These are phyloP conservation scores for Ailuropoda melanoleuca DNA, from an alignment of 2,113 vertebrate genomes.

Conservation along the genomic window DNA sequence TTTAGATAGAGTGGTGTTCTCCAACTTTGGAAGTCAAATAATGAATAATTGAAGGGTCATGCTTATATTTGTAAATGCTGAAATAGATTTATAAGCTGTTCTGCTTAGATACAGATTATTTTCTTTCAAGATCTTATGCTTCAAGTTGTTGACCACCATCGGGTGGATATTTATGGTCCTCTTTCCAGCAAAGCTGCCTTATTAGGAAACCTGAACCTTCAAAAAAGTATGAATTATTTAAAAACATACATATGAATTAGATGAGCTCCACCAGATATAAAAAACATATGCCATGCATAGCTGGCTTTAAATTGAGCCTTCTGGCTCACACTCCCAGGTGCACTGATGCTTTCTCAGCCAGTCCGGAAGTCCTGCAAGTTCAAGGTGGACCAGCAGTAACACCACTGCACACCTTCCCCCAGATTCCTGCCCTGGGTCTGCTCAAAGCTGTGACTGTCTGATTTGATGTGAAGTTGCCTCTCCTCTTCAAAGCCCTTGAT, in stretches of 20 bases:
- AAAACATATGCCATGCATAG: background rate
- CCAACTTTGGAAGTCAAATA: background rate
- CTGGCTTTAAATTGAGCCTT: no score
- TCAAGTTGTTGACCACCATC: background rate
- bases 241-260: background rate
- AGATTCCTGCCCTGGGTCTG: background rate
- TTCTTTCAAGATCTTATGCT: background rate
- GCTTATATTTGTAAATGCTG: background rate
- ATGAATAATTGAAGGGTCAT: background rate
- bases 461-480: background rate
- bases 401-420: rapidly evolving
- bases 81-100: background rate
- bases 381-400: background rate
- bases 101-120: background rate
- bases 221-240: background rate
- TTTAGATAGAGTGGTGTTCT: background rate
- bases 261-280: background rate
- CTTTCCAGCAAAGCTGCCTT: background rate
- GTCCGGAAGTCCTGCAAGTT: background rate
- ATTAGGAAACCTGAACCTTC: background rate
- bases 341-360: background rate
- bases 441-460: background rate
- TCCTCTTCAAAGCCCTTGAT: background rate
- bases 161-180: background rate
- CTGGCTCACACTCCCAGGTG: background rate